Base-by-base conservation (phyloP, 2,888 invertebrate species). In the Myopa tessellatipennis region DNA sequence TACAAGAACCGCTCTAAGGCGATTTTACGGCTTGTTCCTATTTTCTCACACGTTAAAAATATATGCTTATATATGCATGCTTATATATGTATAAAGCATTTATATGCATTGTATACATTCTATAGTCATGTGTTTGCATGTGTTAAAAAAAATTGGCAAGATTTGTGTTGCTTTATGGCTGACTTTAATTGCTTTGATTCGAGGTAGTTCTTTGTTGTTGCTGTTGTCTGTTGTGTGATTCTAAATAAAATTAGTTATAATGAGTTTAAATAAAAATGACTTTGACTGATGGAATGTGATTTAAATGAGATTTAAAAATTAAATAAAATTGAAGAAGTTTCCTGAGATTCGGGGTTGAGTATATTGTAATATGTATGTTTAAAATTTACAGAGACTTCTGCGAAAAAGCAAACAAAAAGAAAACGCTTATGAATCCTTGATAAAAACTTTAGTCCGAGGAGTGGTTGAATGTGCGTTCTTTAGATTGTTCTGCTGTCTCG, bases 121-220 rank as follows among this genome's bases (percentile, higher is more conserved):
- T 26, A 45, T 45, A 45, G 6, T 45, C 45, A 61, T 40, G 16
- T 72, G 38, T 36, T 73, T 61, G 38, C 60, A 55, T 38, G 45
- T 45, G 3, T 45, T 45, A 45, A 45, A 10, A 45, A 61, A 76
- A 76, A 76, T 78, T 78, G 78, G 78, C 78, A 78, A 78, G 78
- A 76, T 75, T 38, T 77, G 61, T 72, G 76, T 76, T 70, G 75
- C 68, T 77, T 58, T 71, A 36, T 63, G 71, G 70, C 52, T 77
- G 76, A 63, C 71, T 76, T 76, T 50, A 63, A 71, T 71, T 82
- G 81, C 74, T 78, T 82, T 79, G 77, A 76, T 10, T 18, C 85
- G 84, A 85, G 84, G 85, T 84, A 84, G 84, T 84, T 85, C 74
- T 83, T 65, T 52, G 63, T 73, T 73, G 26, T 26, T 65, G 36